These are phyloP conservation scores for Clarias laeviceps DNA, from an alignment of 2,797 vertebrate genomes.

Conservation along the genomic window DNA sequence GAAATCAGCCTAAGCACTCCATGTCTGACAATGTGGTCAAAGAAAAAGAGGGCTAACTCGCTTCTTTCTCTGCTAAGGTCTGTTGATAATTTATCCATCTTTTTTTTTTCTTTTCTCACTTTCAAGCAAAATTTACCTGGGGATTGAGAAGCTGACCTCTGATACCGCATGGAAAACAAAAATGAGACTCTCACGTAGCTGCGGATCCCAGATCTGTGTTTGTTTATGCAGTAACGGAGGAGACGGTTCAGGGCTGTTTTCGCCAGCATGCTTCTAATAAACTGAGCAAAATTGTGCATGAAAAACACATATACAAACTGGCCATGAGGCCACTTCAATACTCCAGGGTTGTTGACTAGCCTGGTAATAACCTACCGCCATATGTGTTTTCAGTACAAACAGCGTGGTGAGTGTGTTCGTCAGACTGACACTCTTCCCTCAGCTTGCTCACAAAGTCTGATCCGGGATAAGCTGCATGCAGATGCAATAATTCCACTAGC, in stretches of 20 bases:
- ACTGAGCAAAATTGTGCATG: slow-evolving; percentile 61
- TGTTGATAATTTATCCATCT: slow-evolving; percentile 75
- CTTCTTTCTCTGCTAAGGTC: slow-evolving; percentile 74
- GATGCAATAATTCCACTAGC: slow-evolving; percentile 63
- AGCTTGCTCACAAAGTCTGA: slow-evolving; percentile 48
- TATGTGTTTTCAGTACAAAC: slow-evolving; percentile 51
- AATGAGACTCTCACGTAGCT: slow-evolving; percentile 64
- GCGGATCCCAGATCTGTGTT: slow-evolving; percentile 67
- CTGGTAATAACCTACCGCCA: slow-evolving; percentile 66
- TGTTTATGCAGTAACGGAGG: slow-evolving; percentile 71
- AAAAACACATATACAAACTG: slow-evolving; percentile 65
- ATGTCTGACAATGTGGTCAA: slow-evolving; percentile 53
- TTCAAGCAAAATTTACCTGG: slow-evolving; percentile 68
- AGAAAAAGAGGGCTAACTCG: slow-evolving; percentile 57
- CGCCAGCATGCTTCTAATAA: slow-evolving; percentile 71
- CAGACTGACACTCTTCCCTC: slow-evolving; percentile 49
- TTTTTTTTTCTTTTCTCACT: slow-evolving; percentile 72
- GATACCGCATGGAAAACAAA: slow-evolving; percentile 76
- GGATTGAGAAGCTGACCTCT: slow-evolving; percentile 73
- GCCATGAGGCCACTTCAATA: slow-evolving; percentile 56
- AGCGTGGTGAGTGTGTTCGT: slow-evolving; percentile 56
- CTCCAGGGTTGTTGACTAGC: slow-evolving; percentile 21
- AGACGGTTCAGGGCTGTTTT: slow-evolving; percentile 65
- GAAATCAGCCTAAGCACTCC: slow-evolving; percentile 46
- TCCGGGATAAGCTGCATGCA: slow-evolving; percentile 52